Percentiles rank a stretch among this genome's conserved stretches.
These are phyloP conservation scores for Diaperis boleti DNA, from an alignment of 2,888 invertebrate genomes.

Conservation along the genomic window DNA sequence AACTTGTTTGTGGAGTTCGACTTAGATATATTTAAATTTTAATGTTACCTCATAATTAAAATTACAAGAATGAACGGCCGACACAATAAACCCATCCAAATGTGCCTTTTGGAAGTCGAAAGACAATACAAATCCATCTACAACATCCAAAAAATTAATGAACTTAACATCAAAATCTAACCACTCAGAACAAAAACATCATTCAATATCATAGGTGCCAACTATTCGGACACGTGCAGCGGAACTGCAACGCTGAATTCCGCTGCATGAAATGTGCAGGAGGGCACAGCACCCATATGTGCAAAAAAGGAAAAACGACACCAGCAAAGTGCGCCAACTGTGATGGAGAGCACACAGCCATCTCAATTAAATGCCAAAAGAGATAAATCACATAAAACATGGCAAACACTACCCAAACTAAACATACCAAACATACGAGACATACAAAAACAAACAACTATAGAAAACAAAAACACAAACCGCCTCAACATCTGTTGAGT, in stretches of 20 bases:
- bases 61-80: slow-evolving; percentile 62
- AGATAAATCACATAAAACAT: too few relatives aligned
- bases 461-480: too few relatives aligned
- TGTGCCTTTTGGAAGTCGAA: slow-evolving; percentile 12
- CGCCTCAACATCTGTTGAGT: too few relatives aligned
- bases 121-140: neutral
- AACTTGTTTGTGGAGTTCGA: too few relatives aligned
- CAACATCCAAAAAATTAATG: neutral
- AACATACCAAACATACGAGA: too few relatives aligned
- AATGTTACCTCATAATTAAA: slow-evolving; percentile 61
- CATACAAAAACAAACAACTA: too few relatives aligned
- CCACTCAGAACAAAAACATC: neutral
- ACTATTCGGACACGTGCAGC: slow-evolving; percentile 9
- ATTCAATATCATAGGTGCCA: slow-evolving; percentile 24
- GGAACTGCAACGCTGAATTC: slow-evolving; percentile 19
- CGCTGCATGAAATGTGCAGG: slow-evolving; percentile 31
- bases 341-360: too few relatives aligned
- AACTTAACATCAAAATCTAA: neutral
- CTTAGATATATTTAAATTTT: too few relatives aligned
- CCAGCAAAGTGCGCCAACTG: too few relatives aligned
- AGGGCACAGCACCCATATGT: neutral
- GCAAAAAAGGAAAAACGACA: neutral
- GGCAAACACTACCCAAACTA: too few relatives aligned
- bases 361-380: too few relatives aligned
- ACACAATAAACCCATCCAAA: neutral